Evolutionary conservation across 2,888 invertebrate species (phyloP).

Genomic region (Ennomos fuscantarius): DNA sequence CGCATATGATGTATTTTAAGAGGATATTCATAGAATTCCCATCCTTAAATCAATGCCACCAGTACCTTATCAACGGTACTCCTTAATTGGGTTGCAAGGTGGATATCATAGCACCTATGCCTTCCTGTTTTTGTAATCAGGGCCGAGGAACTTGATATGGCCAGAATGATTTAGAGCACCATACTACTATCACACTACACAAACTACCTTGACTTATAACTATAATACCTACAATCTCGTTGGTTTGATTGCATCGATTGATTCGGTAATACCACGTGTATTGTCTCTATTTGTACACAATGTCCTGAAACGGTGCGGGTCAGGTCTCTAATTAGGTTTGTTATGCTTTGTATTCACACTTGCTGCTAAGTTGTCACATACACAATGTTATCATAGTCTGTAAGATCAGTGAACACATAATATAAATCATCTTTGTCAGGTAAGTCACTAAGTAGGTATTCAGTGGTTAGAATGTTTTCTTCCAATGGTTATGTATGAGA

Average conservation of each 20-base stretch:
- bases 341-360: constrained; percentile 25
- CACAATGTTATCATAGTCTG: constrained; percentile 4
- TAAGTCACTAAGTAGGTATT: too few relatives aligned
- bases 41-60: constrained; percentile 14
- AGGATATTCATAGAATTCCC: constrained; percentile 21
- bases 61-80: constrained; percentile 23
- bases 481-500: constrained; percentile 27
- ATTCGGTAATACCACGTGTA: constrained; percentile 42
- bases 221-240: constrained; percentile 31
- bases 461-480: constrained; percentile 21
- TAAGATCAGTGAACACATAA: constrained; percentile 14
- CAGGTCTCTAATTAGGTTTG: constrained; percentile 31
- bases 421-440: constrained; percentile 18
- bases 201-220: too few relatives aligned
- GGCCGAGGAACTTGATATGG: constrained; percentile 40
- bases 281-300: constrained; percentile 34
- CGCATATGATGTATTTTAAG: constrained; percentile 43
- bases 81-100: constrained; percentile 18
- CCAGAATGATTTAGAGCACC: constrained; percentile 26
- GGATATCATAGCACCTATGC: constrained; percentile 27
- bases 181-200: not conserved
- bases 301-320: constrained; percentile 32
- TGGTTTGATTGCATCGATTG: constrained; percentile 39
- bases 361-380: constrained; percentile 14
- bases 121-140: constrained; percentile 37